Evolutionary conservation across 2,888 invertebrate species (phyloP).

Genomic region (Synanthedon andrenaeformis): DNA sequence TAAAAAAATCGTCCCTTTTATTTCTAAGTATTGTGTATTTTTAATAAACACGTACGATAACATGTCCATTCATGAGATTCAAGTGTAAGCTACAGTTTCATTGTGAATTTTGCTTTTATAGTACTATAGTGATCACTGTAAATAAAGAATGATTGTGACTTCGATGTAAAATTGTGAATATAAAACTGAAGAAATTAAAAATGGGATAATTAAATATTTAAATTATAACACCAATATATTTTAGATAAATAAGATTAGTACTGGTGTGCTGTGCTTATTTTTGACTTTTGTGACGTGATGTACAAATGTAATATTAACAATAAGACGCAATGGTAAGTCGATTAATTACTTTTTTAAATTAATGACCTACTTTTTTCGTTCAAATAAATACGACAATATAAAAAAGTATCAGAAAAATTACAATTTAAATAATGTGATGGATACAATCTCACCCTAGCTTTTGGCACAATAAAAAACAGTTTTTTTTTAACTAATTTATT

Average conservation of each 20-base stretch:
- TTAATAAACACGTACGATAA: background rate
- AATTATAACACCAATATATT: constrained; percentile 12
- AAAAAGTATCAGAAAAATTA: too few species aligned
- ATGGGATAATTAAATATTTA: constrained; percentile 2
- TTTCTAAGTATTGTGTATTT: background rate
- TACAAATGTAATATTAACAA: background rate
- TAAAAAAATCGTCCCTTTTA: background rate
- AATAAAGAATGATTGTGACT: background rate
- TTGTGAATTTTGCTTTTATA: background rate
- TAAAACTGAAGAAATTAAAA: background rate
- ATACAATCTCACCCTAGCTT: too few species aligned
- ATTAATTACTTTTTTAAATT: too few species aligned
- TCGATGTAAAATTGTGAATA: background rate
- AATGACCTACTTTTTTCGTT: too few species aligned
- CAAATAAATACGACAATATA: too few species aligned
- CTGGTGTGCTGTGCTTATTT: background rate
- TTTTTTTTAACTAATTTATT: too few species aligned
- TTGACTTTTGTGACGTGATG: background rate
- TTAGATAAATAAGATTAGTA: background rate
- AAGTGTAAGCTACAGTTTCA: background rate
- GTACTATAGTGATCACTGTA: background rate
- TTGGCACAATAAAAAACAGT: too few species aligned
- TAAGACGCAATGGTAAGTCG: background rate
- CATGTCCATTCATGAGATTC: background rate
- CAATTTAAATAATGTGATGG: too few species aligned